phyloP scores from a whole-genome alignment of 2,888 invertebrate genomes.

The Athalia cordata region DNA sequence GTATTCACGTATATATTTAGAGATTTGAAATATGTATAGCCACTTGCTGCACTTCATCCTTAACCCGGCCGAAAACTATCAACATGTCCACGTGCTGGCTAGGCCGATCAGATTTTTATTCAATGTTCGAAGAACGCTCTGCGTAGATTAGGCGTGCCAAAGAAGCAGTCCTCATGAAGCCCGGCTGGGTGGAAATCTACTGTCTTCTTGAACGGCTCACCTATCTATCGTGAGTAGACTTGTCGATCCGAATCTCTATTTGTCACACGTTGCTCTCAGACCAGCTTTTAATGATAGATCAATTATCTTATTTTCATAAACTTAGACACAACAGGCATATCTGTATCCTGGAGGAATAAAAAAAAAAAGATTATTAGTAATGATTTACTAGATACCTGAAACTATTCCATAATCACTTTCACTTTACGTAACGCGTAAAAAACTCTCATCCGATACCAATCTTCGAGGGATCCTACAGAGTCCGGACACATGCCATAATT shows the following conservation, averaged over 20 bases:
- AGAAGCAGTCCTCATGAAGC: constrained; percentile 26
- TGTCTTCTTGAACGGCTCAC: background rate
- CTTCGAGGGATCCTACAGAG: background rate
- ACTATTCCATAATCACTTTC: constrained; percentile 28
- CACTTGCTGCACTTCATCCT: constrained; percentile 24
- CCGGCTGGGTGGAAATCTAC: background rate
- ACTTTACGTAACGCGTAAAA: background rate
- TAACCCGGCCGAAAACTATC: background rate
- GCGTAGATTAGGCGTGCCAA: background rate
- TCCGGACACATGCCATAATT: too few species aligned
- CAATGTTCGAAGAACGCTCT: background rate
- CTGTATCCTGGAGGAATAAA: constrained; percentile 36
- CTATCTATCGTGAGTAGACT: constrained; percentile 2
- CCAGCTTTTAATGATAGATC: constrained; percentile 21
- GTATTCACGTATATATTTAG: constrained; percentile 1
- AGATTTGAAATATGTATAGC: background rate
- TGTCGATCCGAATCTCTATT: constrained; percentile 21
- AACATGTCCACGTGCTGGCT: too few species aligned
- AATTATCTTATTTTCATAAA: constrained; percentile 37
- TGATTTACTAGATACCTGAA: constrained; percentile 18
- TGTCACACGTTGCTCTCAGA: background rate
- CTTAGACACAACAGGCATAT: constrained; percentile 14
- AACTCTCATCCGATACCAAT: background rate
- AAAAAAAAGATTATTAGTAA: background rate
- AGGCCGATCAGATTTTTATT: background rate